Conservation (phyloP, 1,140 invertebrate species). For the Aphaenogaster ashmeadi region DNA sequence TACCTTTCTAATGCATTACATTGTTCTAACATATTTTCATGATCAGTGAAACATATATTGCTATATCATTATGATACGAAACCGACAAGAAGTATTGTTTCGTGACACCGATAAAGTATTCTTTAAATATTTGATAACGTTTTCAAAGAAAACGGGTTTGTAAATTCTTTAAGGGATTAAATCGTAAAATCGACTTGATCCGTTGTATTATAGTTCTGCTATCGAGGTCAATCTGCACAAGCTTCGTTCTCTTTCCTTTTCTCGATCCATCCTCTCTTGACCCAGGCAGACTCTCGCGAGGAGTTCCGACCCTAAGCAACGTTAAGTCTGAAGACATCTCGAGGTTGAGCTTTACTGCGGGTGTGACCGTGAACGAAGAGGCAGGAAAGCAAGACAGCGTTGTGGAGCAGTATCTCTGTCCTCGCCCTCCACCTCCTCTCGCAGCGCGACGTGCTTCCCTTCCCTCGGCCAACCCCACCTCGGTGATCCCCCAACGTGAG, state of each 20-base stretch:
- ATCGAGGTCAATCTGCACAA: slow-evolving; percentile 13
- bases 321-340: slow-evolving; percentile 18
- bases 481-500: slow-evolving; percentile 69
- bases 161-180: neutral
- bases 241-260: neutral
- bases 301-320: slow-evolving; percentile 15
- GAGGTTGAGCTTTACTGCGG: slow-evolving; percentile 81
- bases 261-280: neutral
- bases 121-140: neutral
- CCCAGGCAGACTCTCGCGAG: neutral
- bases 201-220: neutral
- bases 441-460: slow-evolving; percentile 62
- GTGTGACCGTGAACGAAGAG: slow-evolving; percentile 86
- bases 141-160: neutral
- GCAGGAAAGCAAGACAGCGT: slow-evolving; percentile 85
- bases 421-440: slow-evolving; percentile 71
- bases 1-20: neutral
- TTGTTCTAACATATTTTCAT: neutral
- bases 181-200: slow-evolving; percentile 1
- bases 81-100: neutral
- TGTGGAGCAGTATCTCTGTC: slow-evolving; percentile 83
- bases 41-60: neutral
- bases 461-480: slow-evolving; percentile 70
- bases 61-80: neutral
- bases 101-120: neutral